Evolutionary conservation across 92 coral and sea anemone genomes (phyloP), one percentile per base, ranked within the genome.

Genomic region (Parazoanthus swiftii): DNA sequence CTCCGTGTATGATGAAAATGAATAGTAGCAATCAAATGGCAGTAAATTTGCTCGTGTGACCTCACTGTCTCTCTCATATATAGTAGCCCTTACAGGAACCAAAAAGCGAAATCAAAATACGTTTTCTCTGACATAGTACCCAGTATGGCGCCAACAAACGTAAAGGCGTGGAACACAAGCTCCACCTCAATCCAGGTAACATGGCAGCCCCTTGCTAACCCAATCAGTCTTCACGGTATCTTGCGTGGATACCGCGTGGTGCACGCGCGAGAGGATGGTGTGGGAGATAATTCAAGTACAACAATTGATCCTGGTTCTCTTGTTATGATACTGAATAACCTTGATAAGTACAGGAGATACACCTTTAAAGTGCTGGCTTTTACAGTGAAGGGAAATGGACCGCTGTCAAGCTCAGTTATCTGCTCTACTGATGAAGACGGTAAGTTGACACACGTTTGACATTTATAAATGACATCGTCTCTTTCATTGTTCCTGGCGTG

Each of bases 351-450:
- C 56, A 85, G 86, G 39, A 66, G 89, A 50, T 92, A 92, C 83
- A 81, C 80, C 8, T 71, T 92, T 38, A 85, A 89, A 39, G 88
- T 90, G 39, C 75, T 85, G 23, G 95, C 95, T 8, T 92, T 88
- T 77, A 92, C 95, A 6, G 74, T 74, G 26, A 92, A 92, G 77
- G 95, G 95, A 18, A 86, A 93, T 50, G 96, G 96, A 10, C 90
- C 88, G 0, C 56, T 48, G 21, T 80, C 92, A 4, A n/a, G 35
- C 4, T 89, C 77, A 4, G 81, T 88, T 44, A 65, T 77, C 85
- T 85, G 88, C 88, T 68, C 81, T 39, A 93, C 96, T 33, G 96
- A 92, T 15, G 96, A 93, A 58, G 96, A 93, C 68, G 92, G 96
- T 93, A 86, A 86, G 90, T 73, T 29, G 35, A 36, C 23, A 35